Conservation (phyloP, 1,140 invertebrate genomes). For the Drosophila pachea region DNA sequence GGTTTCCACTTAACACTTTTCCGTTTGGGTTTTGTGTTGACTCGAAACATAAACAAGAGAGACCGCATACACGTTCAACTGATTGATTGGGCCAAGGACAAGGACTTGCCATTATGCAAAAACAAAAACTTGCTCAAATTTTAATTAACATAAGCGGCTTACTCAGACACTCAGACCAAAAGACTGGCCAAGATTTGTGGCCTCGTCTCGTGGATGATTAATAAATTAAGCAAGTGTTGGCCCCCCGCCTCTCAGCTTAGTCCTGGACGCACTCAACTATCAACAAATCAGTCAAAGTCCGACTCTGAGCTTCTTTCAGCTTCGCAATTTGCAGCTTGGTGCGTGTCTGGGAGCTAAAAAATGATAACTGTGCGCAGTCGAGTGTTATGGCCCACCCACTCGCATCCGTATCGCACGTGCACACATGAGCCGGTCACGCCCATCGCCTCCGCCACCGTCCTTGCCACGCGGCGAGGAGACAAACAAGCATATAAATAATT, state of each 20-base stretch:
- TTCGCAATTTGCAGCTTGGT: slow-evolving; percentile 41
- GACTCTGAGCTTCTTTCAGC: slow-evolving; percentile 18
- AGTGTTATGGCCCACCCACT: slow-evolving; percentile 51
- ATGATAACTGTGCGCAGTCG: slow-evolving; percentile 69
- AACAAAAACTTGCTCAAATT: slow-evolving; percentile 38
- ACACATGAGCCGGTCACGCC: slow-evolving; percentile 31
- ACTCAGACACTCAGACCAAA: slow-evolving; percentile 5
- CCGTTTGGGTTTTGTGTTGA: too few species aligned
- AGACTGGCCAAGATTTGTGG: slow-evolving; percentile 16
- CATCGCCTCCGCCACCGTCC: not conserved
- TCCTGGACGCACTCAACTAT: slow-evolving; percentile 55
- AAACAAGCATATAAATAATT: slow-evolving; percentile 77
- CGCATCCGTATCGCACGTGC: slow-evolving; percentile 56
- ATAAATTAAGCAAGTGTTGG: slow-evolving; percentile 59
- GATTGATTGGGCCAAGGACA: slow-evolving; percentile 54
- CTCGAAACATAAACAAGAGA: slow-evolving; percentile 30
- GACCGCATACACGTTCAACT: slow-evolving; percentile 24
- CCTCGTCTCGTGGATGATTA: slow-evolving; percentile 43
- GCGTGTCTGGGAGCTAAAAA: slow-evolving; percentile 44
- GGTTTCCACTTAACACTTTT: slow-evolving; percentile 44
- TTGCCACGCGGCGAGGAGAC: slow-evolving; percentile 27
- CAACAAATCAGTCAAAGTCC: slow-evolving; percentile 68
- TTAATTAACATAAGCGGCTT: slow-evolving; percentile 76
- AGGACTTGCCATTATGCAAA: slow-evolving; percentile 13
- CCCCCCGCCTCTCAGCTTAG: not conserved